Conservation (phyloP, 2,113 vertebrate species). For the Grammomys surdaster region DNA sequence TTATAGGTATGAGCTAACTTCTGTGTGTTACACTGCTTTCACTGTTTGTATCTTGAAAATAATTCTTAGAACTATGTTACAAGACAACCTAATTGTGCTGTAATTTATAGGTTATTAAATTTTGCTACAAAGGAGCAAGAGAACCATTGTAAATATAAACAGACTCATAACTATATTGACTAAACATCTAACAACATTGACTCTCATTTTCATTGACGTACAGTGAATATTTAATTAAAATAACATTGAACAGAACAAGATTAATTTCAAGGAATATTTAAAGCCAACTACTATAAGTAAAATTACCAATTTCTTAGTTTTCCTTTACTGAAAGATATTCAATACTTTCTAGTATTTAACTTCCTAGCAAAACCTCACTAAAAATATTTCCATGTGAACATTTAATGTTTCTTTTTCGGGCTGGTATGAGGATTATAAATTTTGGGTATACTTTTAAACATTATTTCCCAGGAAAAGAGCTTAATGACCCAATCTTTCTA, state of each 20-base stretch:
- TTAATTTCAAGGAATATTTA: conserved; percentile 67
- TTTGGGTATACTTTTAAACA: conserved; percentile 26
- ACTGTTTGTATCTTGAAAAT: conserved; percentile 52
- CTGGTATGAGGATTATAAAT: not conserved
- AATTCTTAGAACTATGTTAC: conserved; percentile 42
- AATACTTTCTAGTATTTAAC: conserved; percentile 67
- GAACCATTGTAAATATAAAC: conserved; percentile 69
- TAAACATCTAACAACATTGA: conserved; percentile 58
- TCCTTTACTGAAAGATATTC: conserved; percentile 47
- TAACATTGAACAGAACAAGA: conserved; percentile 50
- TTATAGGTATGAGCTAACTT: not conserved
- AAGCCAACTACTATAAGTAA: conserved; percentile 57
- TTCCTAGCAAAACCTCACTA: conserved; percentile 46
- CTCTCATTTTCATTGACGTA: conserved; percentile 69
- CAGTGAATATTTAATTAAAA: conserved; percentile 79
- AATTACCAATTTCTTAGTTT: conserved; percentile 59
- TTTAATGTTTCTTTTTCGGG: conserved; percentile 14
- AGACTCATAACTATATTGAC: conserved; percentile 72
- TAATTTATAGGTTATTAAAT: conserved; percentile 70
- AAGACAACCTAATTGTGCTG: conserved; percentile 52
- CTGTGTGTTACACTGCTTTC: not conserved
- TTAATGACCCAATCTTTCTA: conserved; percentile 3
- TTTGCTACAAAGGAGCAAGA: conserved; percentile 64
- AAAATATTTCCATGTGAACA: not conserved
- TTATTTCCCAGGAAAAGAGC: conserved; percentile 21